Evolutionary conservation across 1,140 invertebrate genomes (phyloP), one percentile per base, ranked within the genome.

Genomic region (Mercenaria mercenaria): DNA sequence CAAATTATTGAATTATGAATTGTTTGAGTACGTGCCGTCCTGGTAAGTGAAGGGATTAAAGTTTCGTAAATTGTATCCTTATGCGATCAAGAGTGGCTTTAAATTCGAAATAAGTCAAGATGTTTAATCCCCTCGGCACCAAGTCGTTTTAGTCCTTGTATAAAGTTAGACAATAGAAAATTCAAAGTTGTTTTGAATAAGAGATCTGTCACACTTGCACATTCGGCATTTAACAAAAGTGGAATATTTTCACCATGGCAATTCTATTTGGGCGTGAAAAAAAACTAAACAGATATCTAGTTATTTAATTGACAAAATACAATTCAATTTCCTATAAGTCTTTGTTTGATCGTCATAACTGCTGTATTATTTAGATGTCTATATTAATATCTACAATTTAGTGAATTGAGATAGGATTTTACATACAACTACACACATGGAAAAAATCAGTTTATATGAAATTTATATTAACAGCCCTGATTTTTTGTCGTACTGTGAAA

Each of bases 1-100:
- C 43, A 80, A 80, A 80, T 80, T 80, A 80, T 80, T 80, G 77
- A 80, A 80, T 80, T 80, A 80, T 80, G 52, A 52, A 80, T 80
- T 56, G 77, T 56, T 29, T 59, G 43, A 23, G 77, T 26, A 80
- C 77, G 77, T 80, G 77, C n/a, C 52, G 34, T 80, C 11, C 32
- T 32, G 77, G 11, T 29, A 32, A 50, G 23, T 29, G 32, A 1
- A 50, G n/a, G 77, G 77, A 50, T 80, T 80, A 80, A 37, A n/a
- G 26, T 64, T 64, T 64, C 26, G 59, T 64, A 64, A 29, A 26
- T 64, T 64, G 26, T 64, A 64, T 64, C 59, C 59, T 64, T 64
- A 64, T 10, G 59, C 23, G 23, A 26, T 64, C 59, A 64, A 64
- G 59, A 64, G 59, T 64, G 59, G 59, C 59, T 64, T 64, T 64